Evolutionary conservation across 2,113 vertebrate species (phyloP).

Genomic region (Poeciliopsis prolifica): DNA sequence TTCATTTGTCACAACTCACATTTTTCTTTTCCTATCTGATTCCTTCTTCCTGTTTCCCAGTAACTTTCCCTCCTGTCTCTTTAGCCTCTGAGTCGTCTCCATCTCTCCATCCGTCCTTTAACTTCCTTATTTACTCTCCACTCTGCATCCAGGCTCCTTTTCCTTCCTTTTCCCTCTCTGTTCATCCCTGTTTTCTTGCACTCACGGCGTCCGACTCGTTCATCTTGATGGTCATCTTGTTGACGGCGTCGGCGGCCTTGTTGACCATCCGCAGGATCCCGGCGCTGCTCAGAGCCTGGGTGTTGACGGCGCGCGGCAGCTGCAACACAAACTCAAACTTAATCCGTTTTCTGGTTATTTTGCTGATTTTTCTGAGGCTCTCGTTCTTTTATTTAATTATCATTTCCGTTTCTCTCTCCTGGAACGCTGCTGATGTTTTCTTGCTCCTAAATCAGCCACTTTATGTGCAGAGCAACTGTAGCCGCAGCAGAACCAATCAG

Average conservation of each 20-base stretch:
- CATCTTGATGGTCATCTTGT: constrained; percentile 99
- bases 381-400: not conserved
- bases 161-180: not conserved
- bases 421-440: too few species aligned
- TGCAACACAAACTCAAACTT: constrained; percentile 76
- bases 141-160: not conserved
- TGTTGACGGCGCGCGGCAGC: constrained; percentile 98
- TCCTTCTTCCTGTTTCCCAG: not conserved
- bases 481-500: not conserved
- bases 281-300: constrained; percentile 97
- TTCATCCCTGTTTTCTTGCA: constrained; percentile 54
- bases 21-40: not conserved
- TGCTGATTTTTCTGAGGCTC: not conserved
- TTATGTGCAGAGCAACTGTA: constrained; percentile 26
- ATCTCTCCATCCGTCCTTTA: too few species aligned
- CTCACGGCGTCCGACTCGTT: constrained; percentile 99
- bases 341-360: not conserved
- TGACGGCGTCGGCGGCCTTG: constrained; percentile 99
- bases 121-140: not conserved
- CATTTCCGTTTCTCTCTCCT: constrained; percentile 25
- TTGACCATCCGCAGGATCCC: constrained; percentile 99
- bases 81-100: too few species aligned
- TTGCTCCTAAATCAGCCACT: constrained; percentile 12
- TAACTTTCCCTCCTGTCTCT: too few species aligned
- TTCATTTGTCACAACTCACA: accelerated